Percentiles rank a stretch among this genome's conserved stretches.
Evolutionary conservation across 2,113 vertebrate genomes (phyloP).

Genomic region (Phaethornis superciliosus): DNA sequence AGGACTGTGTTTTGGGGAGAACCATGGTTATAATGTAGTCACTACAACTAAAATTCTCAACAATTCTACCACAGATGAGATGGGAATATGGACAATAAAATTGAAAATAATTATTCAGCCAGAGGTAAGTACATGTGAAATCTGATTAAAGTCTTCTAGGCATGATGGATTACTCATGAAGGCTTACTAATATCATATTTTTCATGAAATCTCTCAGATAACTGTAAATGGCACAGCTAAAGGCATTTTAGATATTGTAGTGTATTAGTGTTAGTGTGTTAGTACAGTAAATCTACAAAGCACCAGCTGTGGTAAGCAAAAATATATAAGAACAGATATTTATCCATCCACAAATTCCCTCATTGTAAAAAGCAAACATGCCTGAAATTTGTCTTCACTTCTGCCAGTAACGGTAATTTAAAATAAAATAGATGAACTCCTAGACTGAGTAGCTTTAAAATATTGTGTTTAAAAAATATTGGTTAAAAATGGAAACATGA

Average conservation of each 20-base stretch:
- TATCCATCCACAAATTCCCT: background rate
- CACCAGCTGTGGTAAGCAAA: slow-evolving; percentile 52
- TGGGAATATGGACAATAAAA: slow-evolving; percentile 44
- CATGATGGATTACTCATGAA: slow-evolving; percentile 67
- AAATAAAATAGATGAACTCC: background rate
- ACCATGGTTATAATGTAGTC: background rate
- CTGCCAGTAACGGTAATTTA: background rate
- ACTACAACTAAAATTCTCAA: slow-evolving; percentile 30
- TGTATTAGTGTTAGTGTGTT: slow-evolving; percentile 52
- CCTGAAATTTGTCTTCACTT: background rate
- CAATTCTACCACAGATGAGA: slow-evolving; percentile 38
- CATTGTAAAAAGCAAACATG: background rate
- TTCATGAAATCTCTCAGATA: slow-evolving; percentile 56
- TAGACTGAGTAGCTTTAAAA: background rate
- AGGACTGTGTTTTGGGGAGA: slow-evolving; percentile 1
- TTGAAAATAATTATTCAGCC: slow-evolving; percentile 48
- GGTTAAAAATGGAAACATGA: background rate
- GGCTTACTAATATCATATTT: slow-evolving; percentile 66
- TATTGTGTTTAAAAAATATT: background rate
- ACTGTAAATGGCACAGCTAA: slow-evolving; percentile 48
- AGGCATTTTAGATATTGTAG: slow-evolving; percentile 53
- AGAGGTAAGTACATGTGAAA: slow-evolving; percentile 31
- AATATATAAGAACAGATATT: background rate
- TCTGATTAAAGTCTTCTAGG: slow-evolving; percentile 64
- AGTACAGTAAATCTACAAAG: slow-evolving; percentile 64